A percentile compares a stretch with the other conserved stretches of the same genome.
Evolutionary conservation across 2,888 invertebrate species (phyloP).

Genomic region (Noctua comes): DNA sequence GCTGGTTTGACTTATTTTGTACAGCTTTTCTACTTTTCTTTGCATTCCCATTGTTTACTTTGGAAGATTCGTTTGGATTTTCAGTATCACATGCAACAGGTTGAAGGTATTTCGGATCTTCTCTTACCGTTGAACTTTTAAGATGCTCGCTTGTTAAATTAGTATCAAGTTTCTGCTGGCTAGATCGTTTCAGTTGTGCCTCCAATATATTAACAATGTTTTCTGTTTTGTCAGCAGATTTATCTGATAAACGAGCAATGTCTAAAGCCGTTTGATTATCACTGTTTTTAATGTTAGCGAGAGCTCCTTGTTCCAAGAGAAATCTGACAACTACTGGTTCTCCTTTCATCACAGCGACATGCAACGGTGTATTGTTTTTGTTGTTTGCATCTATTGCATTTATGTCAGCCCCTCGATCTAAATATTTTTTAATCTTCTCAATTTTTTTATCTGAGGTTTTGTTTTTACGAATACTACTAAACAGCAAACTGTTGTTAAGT

Average conservation of each 20-base stretch:
- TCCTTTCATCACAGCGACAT: constrained; percentile 61
- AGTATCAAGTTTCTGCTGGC: background rate
- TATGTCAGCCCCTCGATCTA: constrained; percentile 64
- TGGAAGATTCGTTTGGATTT: background rate
- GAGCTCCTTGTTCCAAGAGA: constrained; percentile 61
- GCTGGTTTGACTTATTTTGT: constrained; percentile 8
- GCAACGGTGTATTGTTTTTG: constrained; percentile 63
- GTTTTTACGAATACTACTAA: constrained; percentile 57
- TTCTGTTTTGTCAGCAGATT: background rate
- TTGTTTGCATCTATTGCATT: constrained; percentile 66
- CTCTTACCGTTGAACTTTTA: background rate
- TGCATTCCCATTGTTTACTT: background rate
- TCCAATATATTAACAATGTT: constrained; percentile 23
- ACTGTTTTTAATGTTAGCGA: constrained; percentile 49
- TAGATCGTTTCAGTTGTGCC: background rate
- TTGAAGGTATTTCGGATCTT: background rate
- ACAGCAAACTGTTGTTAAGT: constrained; percentile 57
- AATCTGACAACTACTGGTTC: constrained; percentile 58
- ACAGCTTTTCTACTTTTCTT: background rate
- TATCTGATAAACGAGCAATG: constrained; percentile 44
- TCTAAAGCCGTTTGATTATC: constrained; percentile 62
- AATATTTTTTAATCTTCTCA: constrained; percentile 50
- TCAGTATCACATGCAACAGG: background rate
- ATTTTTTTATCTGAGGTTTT: constrained; percentile 48
- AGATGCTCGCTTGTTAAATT: background rate